Base-by-base conservation (phyloP, 2,797 vertebrate genomes). In the Antennarius maculatus region DNA sequence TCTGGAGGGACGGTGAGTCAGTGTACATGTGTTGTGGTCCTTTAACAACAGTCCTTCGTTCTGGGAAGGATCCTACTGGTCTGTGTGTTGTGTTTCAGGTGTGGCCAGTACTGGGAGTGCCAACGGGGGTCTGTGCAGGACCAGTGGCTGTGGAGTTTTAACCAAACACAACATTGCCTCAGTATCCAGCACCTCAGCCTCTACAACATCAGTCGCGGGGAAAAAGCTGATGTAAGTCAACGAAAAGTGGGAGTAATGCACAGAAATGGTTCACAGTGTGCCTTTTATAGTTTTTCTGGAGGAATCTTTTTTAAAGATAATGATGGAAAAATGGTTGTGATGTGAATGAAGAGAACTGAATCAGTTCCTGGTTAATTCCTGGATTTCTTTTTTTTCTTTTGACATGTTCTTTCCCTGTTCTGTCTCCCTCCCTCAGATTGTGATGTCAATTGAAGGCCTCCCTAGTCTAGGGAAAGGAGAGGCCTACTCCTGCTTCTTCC, bases 111-210 rank as follows among this genome's bases (percentile, higher is more conserved):
- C 34, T 93, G 93, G 0, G 95, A 97, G 73, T 99, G 97, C 77
- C 88, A 91, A 11, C 83, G 94, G 47, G 94, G 94, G 42, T 91
- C 90, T 1, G 49, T 84, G 73, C 93, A 90, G 56, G 95, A 95
- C 51, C 95, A 93, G 64, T 99, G 97, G 97, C 87, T 98, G 54
- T 97, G 97, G 97, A 97, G 96, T 75, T 97, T 93, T 61, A 89
- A 96, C 78, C 84, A 93, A 15, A 92, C 89, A 12, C 94, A 90
- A 66, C 91, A 93, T 66, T 98, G 97, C 70, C 93, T 97, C 52
- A 89, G 75, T 4, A 92, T 97, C 72, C 92, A 93, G 73, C 91
- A 93, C 2, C 69, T 97, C 70, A 96, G 87, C 87, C 95, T 95
- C 51, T 93, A 95, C 84, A 98, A 95, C 81, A 94, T 97, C 91